Percentiles rank a stretch among this genome's conserved stretches.
These are phyloP conservation scores for Apus apus DNA, from an alignment of 2,113 vertebrate genomes.

Conservation along the genomic window DNA sequence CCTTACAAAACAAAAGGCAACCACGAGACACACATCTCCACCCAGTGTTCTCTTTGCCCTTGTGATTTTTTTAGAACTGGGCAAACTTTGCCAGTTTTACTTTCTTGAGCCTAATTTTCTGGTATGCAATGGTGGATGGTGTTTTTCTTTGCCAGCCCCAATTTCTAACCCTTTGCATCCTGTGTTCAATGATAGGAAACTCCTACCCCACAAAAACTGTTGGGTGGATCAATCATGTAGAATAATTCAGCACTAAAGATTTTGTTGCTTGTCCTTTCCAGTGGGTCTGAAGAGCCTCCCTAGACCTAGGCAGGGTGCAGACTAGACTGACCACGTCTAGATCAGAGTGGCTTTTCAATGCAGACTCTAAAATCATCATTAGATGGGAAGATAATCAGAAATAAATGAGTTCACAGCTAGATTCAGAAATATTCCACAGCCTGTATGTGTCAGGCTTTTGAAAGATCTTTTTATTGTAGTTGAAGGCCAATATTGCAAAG, in stretches of 20 bases:
- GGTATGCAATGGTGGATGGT: neutral
- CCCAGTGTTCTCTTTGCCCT: slow-evolving; percentile 26
- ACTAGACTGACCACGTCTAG: neutral
- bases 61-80: neutral
- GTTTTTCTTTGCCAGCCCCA: neutral
- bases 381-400: neutral
- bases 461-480: neutral
- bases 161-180: neutral
- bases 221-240: neutral
- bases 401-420: neutral
- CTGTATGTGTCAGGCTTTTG: neutral
- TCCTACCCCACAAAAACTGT: neutral
- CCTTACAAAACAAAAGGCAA: slow-evolving; percentile 26
- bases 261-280: neutral
- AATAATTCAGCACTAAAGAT: neutral
- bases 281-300: neutral
- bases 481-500: neutral
- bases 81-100: neutral
- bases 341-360: neutral
- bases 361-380: neutral
- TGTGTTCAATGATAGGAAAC: neutral
- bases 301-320: neutral
- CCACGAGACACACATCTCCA: neutral
- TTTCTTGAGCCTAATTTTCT: neutral
- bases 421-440: neutral